Conservation (phyloP, 2,113 vertebrate species). For the Chelonoidis abingdonii region DNA sequence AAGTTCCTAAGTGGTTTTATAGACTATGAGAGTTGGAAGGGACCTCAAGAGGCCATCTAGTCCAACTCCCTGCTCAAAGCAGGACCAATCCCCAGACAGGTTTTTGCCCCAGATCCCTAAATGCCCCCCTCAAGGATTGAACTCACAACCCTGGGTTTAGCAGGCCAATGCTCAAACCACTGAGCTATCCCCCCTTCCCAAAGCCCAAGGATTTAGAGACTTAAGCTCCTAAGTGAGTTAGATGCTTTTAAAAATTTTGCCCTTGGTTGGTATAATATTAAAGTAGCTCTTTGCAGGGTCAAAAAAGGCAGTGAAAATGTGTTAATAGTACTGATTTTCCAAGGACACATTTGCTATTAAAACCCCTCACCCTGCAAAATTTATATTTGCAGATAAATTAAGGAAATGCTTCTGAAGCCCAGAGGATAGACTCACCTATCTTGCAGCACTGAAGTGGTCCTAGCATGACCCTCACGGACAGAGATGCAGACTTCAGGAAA, state of each 20-base stretch:
- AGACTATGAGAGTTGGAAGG: too few relatives aligned
- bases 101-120: too few relatives aligned
- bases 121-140: too few relatives aligned
- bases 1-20: not conserved
- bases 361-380: not conserved
- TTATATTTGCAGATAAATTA: not conserved
- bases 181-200: too few relatives aligned
- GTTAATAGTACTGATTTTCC: not conserved
- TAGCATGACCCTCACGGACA: not conserved
- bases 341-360: not conserved
- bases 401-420: not conserved
- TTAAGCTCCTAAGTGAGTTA: not conserved
- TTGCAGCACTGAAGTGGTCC: not conserved
- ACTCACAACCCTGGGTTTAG: too few relatives aligned
- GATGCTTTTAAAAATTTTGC: not conserved
- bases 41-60: too few relatives aligned
- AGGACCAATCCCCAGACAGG: too few relatives aligned
- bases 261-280: too few relatives aligned
- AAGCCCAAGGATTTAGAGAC: not conserved
- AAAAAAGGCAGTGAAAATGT: not conserved
- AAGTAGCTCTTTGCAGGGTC: not conserved
- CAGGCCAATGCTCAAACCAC: too few relatives aligned
- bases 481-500: not conserved
- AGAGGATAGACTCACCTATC: not conserved
- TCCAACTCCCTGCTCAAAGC: too few relatives aligned